These are phyloP conservation scores for Eciton burchellii DNA, from an alignment of 1,140 invertebrate species.

Conservation along the genomic window DNA sequence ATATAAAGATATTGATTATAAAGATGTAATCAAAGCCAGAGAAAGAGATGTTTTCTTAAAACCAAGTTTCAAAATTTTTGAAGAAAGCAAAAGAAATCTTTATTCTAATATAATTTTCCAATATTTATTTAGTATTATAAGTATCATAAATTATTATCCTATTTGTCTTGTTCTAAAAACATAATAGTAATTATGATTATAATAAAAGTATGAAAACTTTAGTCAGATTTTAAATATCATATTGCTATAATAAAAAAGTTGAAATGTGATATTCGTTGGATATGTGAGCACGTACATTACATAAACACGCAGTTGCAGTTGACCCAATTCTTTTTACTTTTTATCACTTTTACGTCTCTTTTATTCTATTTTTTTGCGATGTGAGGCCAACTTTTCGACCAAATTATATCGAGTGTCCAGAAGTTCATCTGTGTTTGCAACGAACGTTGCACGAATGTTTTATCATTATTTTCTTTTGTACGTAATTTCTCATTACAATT, in stretches of 20 bases:
- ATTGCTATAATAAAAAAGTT: conserved; percentile 47
- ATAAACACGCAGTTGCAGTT: conserved; percentile 25
- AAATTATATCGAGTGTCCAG: conserved; percentile 28
- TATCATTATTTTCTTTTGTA: no score
- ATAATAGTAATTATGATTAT: conserved; percentile 11
- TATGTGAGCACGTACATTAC: conserved; percentile 29
- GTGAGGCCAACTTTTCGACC: conserved; percentile 13
- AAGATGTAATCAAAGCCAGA: no score
- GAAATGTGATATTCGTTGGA: conserved; percentile 14
- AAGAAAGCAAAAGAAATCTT: neutral
- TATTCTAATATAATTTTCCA: neutral
- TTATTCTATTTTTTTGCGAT: conserved; percentile 41
- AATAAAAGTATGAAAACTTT: conserved; percentile 32
- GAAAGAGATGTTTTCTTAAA: no score
- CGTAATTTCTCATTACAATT: neutral
- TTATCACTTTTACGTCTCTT: no score
- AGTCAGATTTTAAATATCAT: conserved; percentile 44
- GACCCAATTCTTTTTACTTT: conserved; percentile 47
- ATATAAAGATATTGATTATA: no score
- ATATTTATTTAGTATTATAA: neutral
- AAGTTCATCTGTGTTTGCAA: neutral
- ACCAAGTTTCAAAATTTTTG: no score
- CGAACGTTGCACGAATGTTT: neutral
- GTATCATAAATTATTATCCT: neutral
- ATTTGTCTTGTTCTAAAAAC: conserved; percentile 15